A percentile compares a stretch with the other conserved stretches of the same genome.
These are phyloP conservation scores for Pseudomyrmex concolor DNA, from an alignment of 1,140 invertebrate genomes.

Conservation along the genomic window DNA sequence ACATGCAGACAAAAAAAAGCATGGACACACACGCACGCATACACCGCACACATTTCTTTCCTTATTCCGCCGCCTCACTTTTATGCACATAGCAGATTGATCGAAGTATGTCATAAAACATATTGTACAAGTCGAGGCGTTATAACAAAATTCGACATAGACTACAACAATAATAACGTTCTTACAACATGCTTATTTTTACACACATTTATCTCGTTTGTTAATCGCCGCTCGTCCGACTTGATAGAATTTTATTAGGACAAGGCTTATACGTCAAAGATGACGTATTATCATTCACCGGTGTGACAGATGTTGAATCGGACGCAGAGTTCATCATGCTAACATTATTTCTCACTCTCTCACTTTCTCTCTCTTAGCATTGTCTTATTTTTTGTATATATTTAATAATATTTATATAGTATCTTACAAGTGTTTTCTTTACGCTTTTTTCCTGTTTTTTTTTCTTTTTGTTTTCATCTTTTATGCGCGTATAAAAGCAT, in stretches of 20 bases:
- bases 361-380: not conserved
- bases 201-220: constrained; percentile 72
- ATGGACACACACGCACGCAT: not conserved
- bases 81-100: constrained; percentile 50
- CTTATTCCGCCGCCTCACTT: not conserved
- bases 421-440: constrained; percentile 70
- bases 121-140: constrained; percentile 49
- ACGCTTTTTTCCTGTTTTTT: no score
- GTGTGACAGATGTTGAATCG: constrained; percentile 55
- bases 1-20: no score
- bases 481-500: no score
- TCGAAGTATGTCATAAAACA: constrained; percentile 50
- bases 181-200: constrained; percentile 71
- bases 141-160: constrained; percentile 75
- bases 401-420: constrained; percentile 50
- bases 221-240: constrained; percentile 76
- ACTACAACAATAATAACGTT: constrained; percentile 72
- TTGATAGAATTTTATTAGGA: constrained; percentile 78
- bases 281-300: constrained; percentile 65
- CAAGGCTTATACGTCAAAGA: constrained; percentile 74
- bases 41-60: not conserved
- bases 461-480: no score
- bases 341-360: constrained; percentile 46
- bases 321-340: constrained; percentile 23
- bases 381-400: not conserved